Evolutionary conservation across 2,113 vertebrate species (phyloP).

Genomic region (Pterocles gutturalis): DNA sequence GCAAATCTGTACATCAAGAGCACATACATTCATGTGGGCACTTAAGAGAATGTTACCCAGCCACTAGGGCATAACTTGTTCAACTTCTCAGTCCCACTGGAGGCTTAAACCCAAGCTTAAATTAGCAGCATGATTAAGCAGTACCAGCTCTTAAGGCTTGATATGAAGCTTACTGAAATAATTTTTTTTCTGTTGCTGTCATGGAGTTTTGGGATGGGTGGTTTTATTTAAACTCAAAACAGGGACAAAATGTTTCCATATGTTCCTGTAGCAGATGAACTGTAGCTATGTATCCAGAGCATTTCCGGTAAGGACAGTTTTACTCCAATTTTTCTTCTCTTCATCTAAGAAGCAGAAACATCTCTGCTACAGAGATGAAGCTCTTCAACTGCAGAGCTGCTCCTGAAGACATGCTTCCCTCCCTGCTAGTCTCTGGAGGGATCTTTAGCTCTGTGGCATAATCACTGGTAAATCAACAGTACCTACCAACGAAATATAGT

Average conservation of each 20-base stretch:
- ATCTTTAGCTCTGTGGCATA: not conserved
- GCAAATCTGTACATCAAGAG: not conserved
- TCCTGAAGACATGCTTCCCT: not conserved
- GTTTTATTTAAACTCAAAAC: not conserved
- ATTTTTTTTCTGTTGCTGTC: not conserved
- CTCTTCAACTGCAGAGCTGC: not conserved
- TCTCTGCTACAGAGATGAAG: not conserved
- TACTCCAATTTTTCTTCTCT: not conserved
- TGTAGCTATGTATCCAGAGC: not conserved
- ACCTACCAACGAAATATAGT: not conserved
- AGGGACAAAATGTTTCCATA: not conserved
- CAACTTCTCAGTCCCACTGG: not conserved
- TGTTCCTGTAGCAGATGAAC: not conserved
- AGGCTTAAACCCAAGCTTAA: not conserved
- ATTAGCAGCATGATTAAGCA: not conserved
- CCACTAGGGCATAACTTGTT: not conserved
- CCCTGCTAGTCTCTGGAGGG: not conserved
- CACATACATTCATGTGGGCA: not conserved
- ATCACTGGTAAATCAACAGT: conserved; percentile 21
- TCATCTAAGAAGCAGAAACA: not conserved
- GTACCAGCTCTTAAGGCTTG: not conserved
- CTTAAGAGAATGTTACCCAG: not conserved
- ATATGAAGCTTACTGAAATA: not conserved
- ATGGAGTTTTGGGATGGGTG: not conserved
- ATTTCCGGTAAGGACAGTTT: not conserved